Evolutionary conservation across 2,113 vertebrate species (phyloP).

Genomic region (Ameiurus melas): DNA sequence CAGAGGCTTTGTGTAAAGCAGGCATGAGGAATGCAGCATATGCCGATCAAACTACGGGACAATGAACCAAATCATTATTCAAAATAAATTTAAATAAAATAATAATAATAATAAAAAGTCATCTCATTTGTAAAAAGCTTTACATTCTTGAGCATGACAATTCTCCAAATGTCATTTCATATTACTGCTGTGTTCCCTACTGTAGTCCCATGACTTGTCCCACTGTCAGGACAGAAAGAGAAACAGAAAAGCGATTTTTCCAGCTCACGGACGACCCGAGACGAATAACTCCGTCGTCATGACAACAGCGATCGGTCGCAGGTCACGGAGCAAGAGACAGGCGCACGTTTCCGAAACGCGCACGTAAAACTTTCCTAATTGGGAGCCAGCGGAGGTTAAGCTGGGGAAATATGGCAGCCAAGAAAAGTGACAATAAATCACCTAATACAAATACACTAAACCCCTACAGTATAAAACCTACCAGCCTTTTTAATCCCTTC

Average conservation of each 20-base stretch:
- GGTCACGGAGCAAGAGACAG: neutral
- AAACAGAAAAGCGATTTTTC: conserved; percentile 13
- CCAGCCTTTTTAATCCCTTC: neutral
- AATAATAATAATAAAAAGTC: neutral
- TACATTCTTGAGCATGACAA: neutral
- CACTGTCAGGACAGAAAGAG: neutral
- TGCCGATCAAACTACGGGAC: neutral
- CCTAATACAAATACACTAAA: neutral
- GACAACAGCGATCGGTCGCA: neutral
- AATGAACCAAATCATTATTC: neutral
- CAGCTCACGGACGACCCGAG: neutral
- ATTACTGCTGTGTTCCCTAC: neutral
- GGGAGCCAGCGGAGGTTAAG: neutral
- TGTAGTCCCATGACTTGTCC: neutral
- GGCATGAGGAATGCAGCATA: neutral
- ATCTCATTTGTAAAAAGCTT: conserved; percentile 5
- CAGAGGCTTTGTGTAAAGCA: conserved; percentile 23
- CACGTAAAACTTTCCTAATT: neutral
- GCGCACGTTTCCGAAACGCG: neutral
- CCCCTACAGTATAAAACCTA: neutral
- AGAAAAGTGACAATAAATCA: conserved; percentile 4
- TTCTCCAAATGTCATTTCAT: neutral
- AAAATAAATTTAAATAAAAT: no score
- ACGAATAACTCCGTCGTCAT: neutral
- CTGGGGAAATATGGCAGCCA: neutral